These are phyloP conservation scores for Apostichopus californicus DNA, from an alignment of 35 echinoderm and acorn worm genomes.

Conservation along the genomic window DNA sequence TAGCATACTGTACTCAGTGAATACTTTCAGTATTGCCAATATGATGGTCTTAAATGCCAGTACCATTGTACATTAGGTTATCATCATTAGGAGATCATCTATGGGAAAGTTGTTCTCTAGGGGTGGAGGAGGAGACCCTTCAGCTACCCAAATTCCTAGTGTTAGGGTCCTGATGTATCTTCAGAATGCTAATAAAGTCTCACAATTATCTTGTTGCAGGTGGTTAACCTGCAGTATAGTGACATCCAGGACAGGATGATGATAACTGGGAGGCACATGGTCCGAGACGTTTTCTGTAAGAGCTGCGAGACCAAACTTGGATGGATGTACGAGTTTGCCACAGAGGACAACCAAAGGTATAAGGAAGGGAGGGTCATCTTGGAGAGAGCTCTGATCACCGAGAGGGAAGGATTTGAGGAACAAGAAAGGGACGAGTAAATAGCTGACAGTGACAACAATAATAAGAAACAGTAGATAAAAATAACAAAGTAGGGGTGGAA, in stretches of 20 bases:
- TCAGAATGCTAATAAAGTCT: not conserved
- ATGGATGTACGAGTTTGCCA: constrained; percentile 99
- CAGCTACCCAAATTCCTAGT: too few species aligned
- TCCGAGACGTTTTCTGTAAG: constrained; percentile 96
- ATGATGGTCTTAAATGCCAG: too few species aligned
- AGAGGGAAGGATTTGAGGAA: constrained; percentile 96
- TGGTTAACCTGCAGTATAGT: constrained; percentile 92
- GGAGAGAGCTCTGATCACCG: constrained; percentile 94
- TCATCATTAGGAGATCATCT: too few species aligned
- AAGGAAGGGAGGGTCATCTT: constrained; percentile 93
- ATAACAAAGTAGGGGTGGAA: too few species aligned
- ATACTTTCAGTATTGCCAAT: too few species aligned
- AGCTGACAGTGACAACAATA: too few species aligned
- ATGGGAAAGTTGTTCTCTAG: too few species aligned
- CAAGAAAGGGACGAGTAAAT: constrained; percentile 48
- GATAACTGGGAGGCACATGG: constrained; percentile 99
- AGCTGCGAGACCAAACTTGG: constrained; percentile 96
- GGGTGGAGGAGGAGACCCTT: too few species aligned
- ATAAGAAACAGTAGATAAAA: too few species aligned
- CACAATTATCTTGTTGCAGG: constrained; percentile 9
- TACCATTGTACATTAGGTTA: too few species aligned
- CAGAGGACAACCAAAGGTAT: constrained; percentile 97
- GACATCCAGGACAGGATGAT: constrained; percentile 98
- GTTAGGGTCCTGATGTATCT: too few species aligned
- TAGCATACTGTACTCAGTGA: too few species aligned